A percentile compares a stretch with the other conserved stretches of the same genome.
Evolutionary conservation across 2,797 vertebrate genomes (phyloP).

Genomic region (Xenops minutus): DNA sequence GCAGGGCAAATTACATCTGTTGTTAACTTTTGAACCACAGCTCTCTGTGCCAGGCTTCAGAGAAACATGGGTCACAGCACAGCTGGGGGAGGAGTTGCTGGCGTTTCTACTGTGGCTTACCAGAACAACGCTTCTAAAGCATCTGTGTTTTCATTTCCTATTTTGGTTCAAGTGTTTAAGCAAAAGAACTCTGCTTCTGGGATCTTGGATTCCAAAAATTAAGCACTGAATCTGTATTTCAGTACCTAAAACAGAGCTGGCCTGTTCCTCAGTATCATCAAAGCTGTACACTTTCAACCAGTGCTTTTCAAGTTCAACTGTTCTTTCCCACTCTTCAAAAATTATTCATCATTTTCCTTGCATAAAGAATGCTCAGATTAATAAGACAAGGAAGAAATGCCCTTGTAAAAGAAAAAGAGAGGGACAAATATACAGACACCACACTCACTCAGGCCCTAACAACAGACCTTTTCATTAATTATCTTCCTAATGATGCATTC

Average conservation of each 20-base stretch:
- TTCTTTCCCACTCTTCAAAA: slow-evolving; percentile 30
- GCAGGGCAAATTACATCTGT: background rate
- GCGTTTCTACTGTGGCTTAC: background rate
- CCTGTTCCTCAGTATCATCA: slow-evolving; percentile 33
- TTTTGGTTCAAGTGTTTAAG: background rate
- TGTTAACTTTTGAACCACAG: background rate
- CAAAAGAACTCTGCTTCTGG: slow-evolving; percentile 7
- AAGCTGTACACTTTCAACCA: background rate
- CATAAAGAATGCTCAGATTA: slow-evolving; percentile 60
- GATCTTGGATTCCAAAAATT: background rate
- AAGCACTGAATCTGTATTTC: background rate
- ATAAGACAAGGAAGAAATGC: slow-evolving; percentile 45
- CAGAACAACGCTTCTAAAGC: background rate
- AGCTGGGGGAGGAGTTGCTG: background rate
- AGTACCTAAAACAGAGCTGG: slow-evolving; percentile 52
- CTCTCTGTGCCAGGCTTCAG: background rate
- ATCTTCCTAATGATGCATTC: slow-evolving; percentile 60
- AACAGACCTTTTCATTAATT: slow-evolving; percentile 68
- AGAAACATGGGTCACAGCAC: background rate
- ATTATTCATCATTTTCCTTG: background rate
- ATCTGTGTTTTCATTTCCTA: slow-evolving; percentile 20
- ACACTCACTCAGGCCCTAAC: slow-evolving; percentile 12
- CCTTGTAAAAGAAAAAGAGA: slow-evolving; percentile 47
- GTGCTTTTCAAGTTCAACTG: slow-evolving; percentile 36
- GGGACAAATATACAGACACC: slow-evolving; percentile 27